Evolutionary conservation across 1,140 invertebrate genomes (phyloP).

Genomic region (Globodera rostochiensis): DNA sequence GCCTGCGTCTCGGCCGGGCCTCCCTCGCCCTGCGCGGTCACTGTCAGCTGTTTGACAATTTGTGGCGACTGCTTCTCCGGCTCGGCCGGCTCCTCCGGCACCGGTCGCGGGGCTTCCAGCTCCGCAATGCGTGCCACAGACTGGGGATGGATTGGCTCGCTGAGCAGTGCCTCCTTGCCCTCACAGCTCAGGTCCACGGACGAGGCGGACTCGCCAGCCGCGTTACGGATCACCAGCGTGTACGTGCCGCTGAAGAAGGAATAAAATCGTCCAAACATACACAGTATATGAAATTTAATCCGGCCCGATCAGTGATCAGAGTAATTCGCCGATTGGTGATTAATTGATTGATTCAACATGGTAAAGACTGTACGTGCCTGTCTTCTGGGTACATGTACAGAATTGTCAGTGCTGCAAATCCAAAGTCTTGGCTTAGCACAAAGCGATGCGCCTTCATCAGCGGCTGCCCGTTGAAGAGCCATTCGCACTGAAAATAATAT

Average conservation of each 20-base stretch:
- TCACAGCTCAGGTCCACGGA: slow-evolving; percentile 54
- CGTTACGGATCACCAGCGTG: slow-evolving; percentile 68
- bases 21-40: slow-evolving; percentile 32
- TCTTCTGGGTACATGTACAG: slow-evolving; percentile 90
- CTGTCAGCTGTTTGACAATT: slow-evolving; percentile 54
- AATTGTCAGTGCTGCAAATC: slow-evolving; percentile 90
- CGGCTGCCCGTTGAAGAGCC: slow-evolving; percentile 62
- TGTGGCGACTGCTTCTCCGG: slow-evolving; percentile 53
- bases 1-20: slow-evolving; percentile 57
- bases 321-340: no score
- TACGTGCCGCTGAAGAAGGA: slow-evolving; percentile 64
- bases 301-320: no score
- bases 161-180: slow-evolving; percentile 50
- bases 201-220: slow-evolving; percentile 67
- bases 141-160: slow-evolving; percentile 64
- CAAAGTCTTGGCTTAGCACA: slow-evolving; percentile 79
- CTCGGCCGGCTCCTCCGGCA: slow-evolving; percentile 55
- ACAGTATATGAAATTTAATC: no score
- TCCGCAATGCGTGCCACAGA: slow-evolving; percentile 55
- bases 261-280: no score
- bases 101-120: slow-evolving; percentile 58
- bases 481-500: slow-evolving; percentile 55
- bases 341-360: no score
- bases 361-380: slow-evolving; percentile 72
- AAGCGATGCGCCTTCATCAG: slow-evolving; percentile 61